Conservation (phyloP, 2,797 vertebrate genomes). For the Acropternis orthonyx region DNA sequence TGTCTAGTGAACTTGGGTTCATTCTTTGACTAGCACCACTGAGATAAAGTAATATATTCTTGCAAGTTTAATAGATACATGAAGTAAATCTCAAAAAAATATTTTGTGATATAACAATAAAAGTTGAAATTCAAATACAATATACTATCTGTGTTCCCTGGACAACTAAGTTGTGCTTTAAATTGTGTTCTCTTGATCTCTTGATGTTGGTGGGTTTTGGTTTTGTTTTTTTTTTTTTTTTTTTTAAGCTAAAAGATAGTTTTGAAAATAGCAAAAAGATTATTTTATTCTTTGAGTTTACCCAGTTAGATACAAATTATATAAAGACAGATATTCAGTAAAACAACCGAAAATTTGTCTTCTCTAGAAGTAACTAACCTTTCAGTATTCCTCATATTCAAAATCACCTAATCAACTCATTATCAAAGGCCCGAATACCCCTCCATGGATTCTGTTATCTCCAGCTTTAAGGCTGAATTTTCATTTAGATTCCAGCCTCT, state of each 20-base stretch:
- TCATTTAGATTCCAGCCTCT: background rate
- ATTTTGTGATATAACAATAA: background rate
- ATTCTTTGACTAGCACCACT: background rate
- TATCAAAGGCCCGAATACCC: background rate
- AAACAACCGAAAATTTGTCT: background rate
- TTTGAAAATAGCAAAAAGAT: background rate
- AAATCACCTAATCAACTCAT: background rate
- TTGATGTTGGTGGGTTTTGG: no score
- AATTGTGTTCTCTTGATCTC: background rate
- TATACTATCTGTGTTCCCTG: background rate
- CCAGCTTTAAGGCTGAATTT: background rate
- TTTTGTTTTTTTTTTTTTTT: background rate
- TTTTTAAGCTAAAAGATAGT: background rate
- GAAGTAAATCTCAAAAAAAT: background rate
- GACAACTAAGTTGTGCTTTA: background rate
- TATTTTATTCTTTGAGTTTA: background rate
- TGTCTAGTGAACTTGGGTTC: rapidly evolving
- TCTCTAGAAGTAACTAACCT: background rate
- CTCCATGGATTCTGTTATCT: background rate
- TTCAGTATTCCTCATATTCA: background rate
- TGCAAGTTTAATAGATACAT: background rate
- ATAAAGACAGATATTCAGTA: background rate
- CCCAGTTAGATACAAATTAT: background rate
- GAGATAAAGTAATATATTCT: background rate
- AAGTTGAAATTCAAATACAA: background rate